Evolutionary conservation across 2,888 invertebrate species (phyloP).

Genomic region (Alentia gelatinosa): DNA sequence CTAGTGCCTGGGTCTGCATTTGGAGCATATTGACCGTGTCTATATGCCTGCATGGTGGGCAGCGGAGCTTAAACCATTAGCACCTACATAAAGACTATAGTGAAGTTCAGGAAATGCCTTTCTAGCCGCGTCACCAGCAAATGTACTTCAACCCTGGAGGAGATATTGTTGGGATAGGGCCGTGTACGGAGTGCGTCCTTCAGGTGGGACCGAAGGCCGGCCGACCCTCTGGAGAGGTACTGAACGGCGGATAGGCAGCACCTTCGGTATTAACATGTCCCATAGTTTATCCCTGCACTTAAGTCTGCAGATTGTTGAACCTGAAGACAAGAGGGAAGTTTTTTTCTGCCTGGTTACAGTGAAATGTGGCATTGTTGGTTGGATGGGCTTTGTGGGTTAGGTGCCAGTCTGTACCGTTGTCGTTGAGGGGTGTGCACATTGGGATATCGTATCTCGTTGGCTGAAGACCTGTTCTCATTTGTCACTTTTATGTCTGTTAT

Average conservation of each 20-base stretch:
- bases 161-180: background rate
- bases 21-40: background rate
- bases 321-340: background rate
- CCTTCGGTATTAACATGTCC: background rate
- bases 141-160: background rate
- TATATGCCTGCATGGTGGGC: background rate
- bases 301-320: background rate
- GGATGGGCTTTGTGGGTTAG: background rate
- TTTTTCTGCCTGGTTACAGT: background rate
- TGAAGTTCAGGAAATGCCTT: background rate
- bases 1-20: no score
- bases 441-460: no score
- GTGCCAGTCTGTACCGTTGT: background rate
- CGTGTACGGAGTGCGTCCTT: background rate
- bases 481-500: slow-evolving; percentile 1
- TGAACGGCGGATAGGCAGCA: background rate
- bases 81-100: background rate
- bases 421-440: background rate
- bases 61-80: background rate
- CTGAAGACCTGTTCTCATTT: no score
- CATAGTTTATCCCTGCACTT: background rate
- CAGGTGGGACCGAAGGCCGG: background rate
- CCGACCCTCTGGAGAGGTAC: background rate
- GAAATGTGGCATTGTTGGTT: background rate
- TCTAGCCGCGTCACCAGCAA: background rate